Evolutionary conservation across 2,113 vertebrate genomes (phyloP), one percentile per base, ranked within the genome.

Genomic region (Ophthalmolycus amberensis): DNA sequence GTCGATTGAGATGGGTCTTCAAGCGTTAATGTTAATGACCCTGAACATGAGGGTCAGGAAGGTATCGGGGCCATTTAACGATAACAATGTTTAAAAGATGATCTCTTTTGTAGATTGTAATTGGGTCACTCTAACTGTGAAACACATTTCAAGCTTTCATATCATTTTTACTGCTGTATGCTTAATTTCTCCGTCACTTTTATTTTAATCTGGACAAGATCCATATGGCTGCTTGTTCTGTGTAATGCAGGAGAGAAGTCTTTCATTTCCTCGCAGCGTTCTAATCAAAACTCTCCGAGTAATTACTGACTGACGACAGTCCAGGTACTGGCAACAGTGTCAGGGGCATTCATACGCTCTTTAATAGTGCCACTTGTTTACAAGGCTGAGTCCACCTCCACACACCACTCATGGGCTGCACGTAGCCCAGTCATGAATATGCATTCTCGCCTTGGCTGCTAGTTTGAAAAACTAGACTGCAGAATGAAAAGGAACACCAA

Each of bases 371-470:
- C 65, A 68, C 83, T 86, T 91, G 87, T 90, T 91, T 88, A 78
- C 79, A 77, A 82, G 76, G 69, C 77, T 3, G 68, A 87, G 79
- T 86, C 84, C 89, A 87, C 90, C 90, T 90, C 87, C 90, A 86
- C 85, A 84, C 77, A 82, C 48, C 42, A 74, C 87, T 93, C 92
- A 92, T 88, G 88, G 89, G 74, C 76, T 88, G 72, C 60, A 83
- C 84, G 86, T 70, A 71, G 84, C 50, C 58, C 40, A 60, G 78
- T 83, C 71, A 93, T 92, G 91, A 93, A 92, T 90, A 93, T 91
- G 88, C 88, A 91, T 88, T 86, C 62, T 84, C 80, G 88, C 82
- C 78, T 84, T 83, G 75, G 85, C 76, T 84, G 84, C 90, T 80
- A 58, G 73, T 86, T 87, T 84, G 22, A 87, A 89, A 91, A 91